Percentiles rank a stretch among this genome's conserved stretches.
Evolutionary conservation across 2,797 vertebrate genomes (phyloP).

Genomic region (Prionace glauca): DNA sequence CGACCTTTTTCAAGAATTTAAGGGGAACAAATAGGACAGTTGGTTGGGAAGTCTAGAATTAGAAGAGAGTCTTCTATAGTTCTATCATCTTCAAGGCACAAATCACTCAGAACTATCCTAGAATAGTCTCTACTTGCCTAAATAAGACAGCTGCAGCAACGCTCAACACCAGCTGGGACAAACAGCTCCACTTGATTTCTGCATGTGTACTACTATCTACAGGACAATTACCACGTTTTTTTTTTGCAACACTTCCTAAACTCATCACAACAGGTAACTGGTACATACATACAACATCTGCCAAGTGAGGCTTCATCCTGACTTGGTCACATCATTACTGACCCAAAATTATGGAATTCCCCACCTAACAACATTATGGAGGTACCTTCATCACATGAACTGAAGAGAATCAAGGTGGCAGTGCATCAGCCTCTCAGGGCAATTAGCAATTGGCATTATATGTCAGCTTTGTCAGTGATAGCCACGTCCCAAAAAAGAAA

Average conservation of each 20-base stretch:
- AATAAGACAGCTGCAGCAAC: background rate
- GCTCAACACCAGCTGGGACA: background rate
- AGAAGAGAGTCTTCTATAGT: too few relatives aligned
- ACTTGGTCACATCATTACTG: background rate
- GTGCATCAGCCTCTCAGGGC: background rate
- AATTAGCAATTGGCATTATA: background rate
- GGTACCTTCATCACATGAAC: background rate
- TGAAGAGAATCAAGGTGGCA: background rate
- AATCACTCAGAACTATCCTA: background rate
- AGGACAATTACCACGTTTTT: background rate
- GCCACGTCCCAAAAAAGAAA: background rate
- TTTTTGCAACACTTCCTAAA: background rate
- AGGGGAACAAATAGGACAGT: too few relatives aligned
- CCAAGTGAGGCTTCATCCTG: background rate
- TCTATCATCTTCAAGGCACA: background rate
- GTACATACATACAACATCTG: background rate
- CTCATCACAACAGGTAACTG: background rate
- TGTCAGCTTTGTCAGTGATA: background rate
- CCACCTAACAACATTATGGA: background rate
- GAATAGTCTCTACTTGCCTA: background rate
- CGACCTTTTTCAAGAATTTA: too few relatives aligned
- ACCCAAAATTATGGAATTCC: background rate
- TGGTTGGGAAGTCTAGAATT: too few relatives aligned
- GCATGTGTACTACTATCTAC: background rate
- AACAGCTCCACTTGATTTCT: background rate